A percentile compares a stretch with the other conserved stretches of the same genome.
These are phyloP conservation scores for Aleadryas rufinucha DNA, from an alignment of 2,113 vertebrate species.

Conservation along the genomic window DNA sequence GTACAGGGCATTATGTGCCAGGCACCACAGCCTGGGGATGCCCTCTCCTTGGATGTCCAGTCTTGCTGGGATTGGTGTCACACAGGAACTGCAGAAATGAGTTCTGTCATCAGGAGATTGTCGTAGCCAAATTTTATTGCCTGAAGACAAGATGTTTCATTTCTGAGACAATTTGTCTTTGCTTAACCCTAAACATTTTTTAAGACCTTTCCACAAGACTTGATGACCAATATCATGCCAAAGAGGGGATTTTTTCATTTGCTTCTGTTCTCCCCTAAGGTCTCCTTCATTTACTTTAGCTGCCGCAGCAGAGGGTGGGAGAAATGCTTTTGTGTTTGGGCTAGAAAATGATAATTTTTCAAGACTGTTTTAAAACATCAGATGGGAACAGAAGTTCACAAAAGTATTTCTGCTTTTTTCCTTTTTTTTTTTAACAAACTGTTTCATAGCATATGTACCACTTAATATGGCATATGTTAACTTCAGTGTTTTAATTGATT, in stretches of 20 bases:
- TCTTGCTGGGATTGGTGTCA: not conserved
- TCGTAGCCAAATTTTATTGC: not conserved
- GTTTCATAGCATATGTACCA: constrained; percentile 70
- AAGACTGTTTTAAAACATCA: constrained; percentile 68
- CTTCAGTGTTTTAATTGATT: constrained; percentile 74
- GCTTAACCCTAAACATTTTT: not conserved
- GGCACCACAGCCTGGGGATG: not conserved
- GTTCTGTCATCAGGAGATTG: not conserved
- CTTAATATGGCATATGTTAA: constrained; percentile 72
- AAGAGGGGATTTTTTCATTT: not conserved
- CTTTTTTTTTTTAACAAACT: constrained; percentile 50
- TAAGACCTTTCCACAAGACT: not conserved
- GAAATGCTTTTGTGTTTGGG: constrained; percentile 50
- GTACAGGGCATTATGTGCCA: not conserved
- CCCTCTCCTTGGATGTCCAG: not conserved
- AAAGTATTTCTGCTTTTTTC: constrained; percentile 39
- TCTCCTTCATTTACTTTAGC: constrained; percentile 2
- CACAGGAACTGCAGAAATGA: not conserved
- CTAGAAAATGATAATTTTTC: constrained; percentile 59
- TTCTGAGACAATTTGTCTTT: not conserved
- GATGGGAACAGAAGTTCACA: constrained; percentile 66
- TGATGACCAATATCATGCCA: not conserved
- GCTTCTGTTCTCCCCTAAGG: not conserved
- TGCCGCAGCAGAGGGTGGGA: not conserved
- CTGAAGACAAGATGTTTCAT: not conserved